A percentile compares a stretch with the other conserved stretches of the same genome.
Conservation (phyloP, 2,888 invertebrate genomes). For the Dysmachus trigonus region DNA sequence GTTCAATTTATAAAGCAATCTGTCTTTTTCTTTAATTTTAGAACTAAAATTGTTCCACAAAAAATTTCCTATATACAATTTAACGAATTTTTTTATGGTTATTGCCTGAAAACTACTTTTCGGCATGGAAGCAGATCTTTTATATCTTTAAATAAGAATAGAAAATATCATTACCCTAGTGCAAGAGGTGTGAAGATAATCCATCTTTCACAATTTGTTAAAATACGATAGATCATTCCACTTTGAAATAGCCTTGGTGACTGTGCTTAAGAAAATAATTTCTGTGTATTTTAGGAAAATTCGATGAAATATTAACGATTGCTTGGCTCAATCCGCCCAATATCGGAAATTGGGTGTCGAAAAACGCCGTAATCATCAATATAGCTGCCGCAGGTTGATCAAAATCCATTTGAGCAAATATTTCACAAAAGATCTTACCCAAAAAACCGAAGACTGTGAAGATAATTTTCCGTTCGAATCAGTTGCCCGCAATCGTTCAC, state of each 20-base stretch:
- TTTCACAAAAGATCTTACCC: neutral
- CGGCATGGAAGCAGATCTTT: neutral
- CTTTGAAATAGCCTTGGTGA: conserved; percentile 30
- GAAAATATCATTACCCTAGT: neutral
- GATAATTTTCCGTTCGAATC: neutral
- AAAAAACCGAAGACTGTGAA: neutral
- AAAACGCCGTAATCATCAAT: neutral
- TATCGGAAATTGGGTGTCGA: neutral
- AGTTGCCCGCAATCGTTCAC: conserved; percentile 14
- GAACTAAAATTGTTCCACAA: neutral
- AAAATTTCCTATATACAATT: neutral
- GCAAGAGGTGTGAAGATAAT: neutral
- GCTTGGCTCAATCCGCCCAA: neutral
- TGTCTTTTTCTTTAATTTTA: neutral
- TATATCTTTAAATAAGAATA: neutral
- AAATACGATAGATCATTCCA: neutral
- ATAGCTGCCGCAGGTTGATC: neutral
- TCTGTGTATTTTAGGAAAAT: conserved; percentile 6
- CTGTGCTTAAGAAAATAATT: conserved; percentile 14
- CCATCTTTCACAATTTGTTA: neutral
- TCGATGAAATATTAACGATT: conserved; percentile 33
- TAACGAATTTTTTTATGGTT: neutral
- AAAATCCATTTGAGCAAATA: neutral
- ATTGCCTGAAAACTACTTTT: neutral
- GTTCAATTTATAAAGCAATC: too few relatives aligned